Evolutionary conservation across 2,113 vertebrate species (phyloP), one percentile per base, ranked within the genome.

Genomic region (Gymnobelideus leadbeateri): DNA sequence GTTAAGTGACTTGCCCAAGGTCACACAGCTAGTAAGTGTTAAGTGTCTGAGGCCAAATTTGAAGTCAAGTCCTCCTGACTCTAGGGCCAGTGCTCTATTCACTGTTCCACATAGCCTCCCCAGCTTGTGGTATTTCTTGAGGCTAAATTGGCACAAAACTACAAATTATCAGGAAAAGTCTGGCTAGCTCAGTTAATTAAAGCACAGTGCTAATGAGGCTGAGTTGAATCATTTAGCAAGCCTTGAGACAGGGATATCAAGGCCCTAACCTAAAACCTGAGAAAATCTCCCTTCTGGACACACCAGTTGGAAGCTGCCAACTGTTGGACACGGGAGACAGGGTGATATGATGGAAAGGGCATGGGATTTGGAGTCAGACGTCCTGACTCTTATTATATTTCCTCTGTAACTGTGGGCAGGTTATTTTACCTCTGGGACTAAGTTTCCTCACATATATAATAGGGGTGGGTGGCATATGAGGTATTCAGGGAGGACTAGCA

Each of bases 391-490:
- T 49, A 8, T 2, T 54, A n/a, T n/a, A n/a, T 14, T 77, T 77
- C 8, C 26, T 37, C 3, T 46, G 47, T 92, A 77, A 50, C 68
- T 91, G 89, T 61, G 52, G 46, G 90, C 46, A 93, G 77, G 43
- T 47, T 90, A 89, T 52, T 31, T 61, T 47, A 92, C 50, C 68
- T 3, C 2, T 84, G 51, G 14, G 90, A 46, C 77, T 94, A 23
- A 19, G 94, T 26, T 91, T 77, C 89, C 89, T 95, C 31, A 50
- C 26, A 49, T 47, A 89, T 77, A 54, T 91, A 89, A 57, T 37
- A 24, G 51, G 91, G 68, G 3, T 91, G 28, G 26, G 31, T 37
- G 11, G 31, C 10, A 68, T 68, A 16, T 68, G 0, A 12, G 12
- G 14, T n/a, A 68, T 68, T 68, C 61, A 37, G 61, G 31, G 61